Evolutionary conservation across 2,888 invertebrate genomes (phyloP).

Genomic region (Pollenia labialis): DNA sequence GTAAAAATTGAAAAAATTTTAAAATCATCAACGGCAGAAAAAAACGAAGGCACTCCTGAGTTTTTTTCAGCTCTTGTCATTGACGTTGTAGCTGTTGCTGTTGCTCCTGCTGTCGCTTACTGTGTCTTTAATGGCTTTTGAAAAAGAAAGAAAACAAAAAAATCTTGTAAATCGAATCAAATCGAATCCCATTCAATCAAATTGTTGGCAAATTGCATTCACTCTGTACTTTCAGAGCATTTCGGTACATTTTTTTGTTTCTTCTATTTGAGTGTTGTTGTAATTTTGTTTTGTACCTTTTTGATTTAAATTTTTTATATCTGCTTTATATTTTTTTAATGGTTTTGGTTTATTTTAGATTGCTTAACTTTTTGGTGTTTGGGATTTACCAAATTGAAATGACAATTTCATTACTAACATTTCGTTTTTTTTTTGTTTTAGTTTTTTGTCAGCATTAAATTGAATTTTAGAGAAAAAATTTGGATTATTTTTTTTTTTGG

Average conservation of each 20-base stretch:
- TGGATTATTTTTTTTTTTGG: slow-evolving; percentile 15
- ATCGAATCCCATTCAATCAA: slow-evolving; percentile 73
- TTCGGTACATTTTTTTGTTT: neutral
- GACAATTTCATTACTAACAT: slow-evolving; percentile 72
- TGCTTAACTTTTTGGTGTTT: slow-evolving; percentile 63
- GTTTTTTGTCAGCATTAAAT: slow-evolving; percentile 53
- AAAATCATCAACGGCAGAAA: slow-evolving; percentile 46
- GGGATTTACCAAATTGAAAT: slow-evolving; percentile 73
- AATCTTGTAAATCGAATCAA: slow-evolving; percentile 69
- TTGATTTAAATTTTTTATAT: slow-evolving; percentile 40
- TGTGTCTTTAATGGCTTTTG: slow-evolving; percentile 41
- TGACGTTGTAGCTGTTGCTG: slow-evolving; percentile 12
- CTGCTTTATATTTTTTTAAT: neutral
- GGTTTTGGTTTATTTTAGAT: slow-evolving; percentile 57
- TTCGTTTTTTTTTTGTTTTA: slow-evolving; percentile 41
- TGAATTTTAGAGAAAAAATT: slow-evolving; percentile 63
- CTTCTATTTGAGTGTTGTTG: slow-evolving; percentile 3
- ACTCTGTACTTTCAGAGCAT: slow-evolving; percentile 29
- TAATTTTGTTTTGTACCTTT: slow-evolving; percentile 33
- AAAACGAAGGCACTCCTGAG: slow-evolving; percentile 66
- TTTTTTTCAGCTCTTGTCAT: slow-evolving; percentile 27
- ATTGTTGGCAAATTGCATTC: slow-evolving; percentile 73
- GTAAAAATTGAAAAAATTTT: slow-evolving; percentile 14
- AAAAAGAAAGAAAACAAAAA: slow-evolving; percentile 26
- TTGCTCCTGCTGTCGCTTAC: slow-evolving; percentile 38